These are phyloP conservation scores for Lepus americanus DNA, from an alignment of 2,113 vertebrate species.

Conservation along the genomic window DNA sequence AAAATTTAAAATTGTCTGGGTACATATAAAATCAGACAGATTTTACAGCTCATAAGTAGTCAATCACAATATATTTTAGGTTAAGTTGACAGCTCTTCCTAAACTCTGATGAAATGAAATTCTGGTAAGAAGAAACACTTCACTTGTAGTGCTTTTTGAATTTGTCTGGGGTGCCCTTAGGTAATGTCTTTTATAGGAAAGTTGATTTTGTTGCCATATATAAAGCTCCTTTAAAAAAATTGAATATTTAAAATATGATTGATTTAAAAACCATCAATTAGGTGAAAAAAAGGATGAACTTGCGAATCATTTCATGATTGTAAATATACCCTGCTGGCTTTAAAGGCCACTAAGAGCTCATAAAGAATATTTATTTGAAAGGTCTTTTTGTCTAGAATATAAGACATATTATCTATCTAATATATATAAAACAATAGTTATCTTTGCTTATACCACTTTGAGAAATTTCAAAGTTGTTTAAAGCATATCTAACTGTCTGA, in stretches of 20 bases:
- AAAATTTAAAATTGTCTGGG: not conserved
- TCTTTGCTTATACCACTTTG: not conserved
- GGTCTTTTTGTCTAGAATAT: conserved; percentile 36
- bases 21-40: not conserved
- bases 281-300: not conserved
- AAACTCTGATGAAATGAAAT: not conserved
- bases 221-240: not conserved
- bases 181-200: not conserved
- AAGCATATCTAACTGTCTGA: conserved; percentile 75
- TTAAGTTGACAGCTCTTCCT: not conserved
- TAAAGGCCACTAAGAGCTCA: not conserved
- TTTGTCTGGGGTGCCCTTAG: not conserved
- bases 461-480: conserved; percentile 41
- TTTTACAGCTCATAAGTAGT: not conserved
- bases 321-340: not conserved
- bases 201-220: not conserved
- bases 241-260: not conserved
- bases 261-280: not conserved
- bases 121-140: not conserved
- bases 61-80: not conserved
- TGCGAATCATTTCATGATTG: not conserved
- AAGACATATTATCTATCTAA: not conserved
- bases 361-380: conserved; percentile 38
- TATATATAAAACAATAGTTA: conserved; percentile 50
- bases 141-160: not conserved